Evolutionary conservation across 1,140 invertebrate species (phyloP), one percentile per base, ranked within the genome.

Genomic region (Drepana arcuata): DNA sequence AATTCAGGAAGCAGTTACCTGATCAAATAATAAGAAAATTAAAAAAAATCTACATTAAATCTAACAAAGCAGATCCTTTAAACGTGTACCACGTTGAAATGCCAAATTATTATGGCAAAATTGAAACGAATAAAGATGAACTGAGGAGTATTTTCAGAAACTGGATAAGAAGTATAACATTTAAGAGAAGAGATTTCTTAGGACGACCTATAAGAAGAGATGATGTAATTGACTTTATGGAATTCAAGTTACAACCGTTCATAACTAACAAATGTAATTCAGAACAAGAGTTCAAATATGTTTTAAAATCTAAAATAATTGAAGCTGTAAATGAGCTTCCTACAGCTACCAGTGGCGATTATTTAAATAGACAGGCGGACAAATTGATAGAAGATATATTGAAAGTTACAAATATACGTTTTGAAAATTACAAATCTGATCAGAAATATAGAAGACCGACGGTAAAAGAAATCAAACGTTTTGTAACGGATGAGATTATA

Each of bases 1-100:
- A 39, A 16, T 39, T 27, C 2, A 47, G 28, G 18, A 24, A 30
- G 23, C 33, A 34, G 10, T 31, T 48, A 14, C 40, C 46, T 14
- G 24, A 42, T 14, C 16, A 31, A 35, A 38, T 48, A n/a, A 28
- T 42, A 13, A 23, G 34, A 2, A 38, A 48, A 41, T 14, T 48
- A 9, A 48, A 48, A 18, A 35, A 35, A 29, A 16, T 30, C 14
- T 39, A 14, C n/a, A n/a, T 24, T 9, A 16, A 7, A 11, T 2
- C 16, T 13, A 11, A 9, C 7, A 18, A 13, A 14, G 2, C 7
- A 15, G 9, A n/a, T n/a, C n/a, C n/a, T n/a, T n/a, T n/a, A n/a
- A n/a, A n/a, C n/a, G n/a, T n/a, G n/a, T n/a, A n/a, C n/a, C n/a
- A n/a, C n/a, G 14, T 16, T 15, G 14, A 6, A 32, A 16, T 16